Percentiles rank a stretch among this genome's conserved stretches.
These are phyloP conservation scores for Amphimallon solstitiale DNA, from an alignment of 2,888 invertebrate genomes.

Conservation along the genomic window DNA sequence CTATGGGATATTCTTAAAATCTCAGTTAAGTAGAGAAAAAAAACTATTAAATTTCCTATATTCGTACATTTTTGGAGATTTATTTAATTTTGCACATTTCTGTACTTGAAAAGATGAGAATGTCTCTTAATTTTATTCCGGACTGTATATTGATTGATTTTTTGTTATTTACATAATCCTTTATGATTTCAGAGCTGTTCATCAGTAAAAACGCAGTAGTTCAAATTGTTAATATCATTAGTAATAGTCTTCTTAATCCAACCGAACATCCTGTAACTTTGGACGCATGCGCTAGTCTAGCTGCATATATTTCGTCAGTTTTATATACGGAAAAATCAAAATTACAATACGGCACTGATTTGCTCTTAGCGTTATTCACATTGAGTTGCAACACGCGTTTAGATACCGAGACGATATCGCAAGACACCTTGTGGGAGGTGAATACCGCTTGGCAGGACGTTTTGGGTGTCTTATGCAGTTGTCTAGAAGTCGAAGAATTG, in stretches of 20 bases:
- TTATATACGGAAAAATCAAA: constrained; percentile 64
- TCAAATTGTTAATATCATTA: constrained; percentile 61
- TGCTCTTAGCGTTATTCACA: constrained; percentile 64
- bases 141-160: no score
- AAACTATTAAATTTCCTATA: no score
- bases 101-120: no score
- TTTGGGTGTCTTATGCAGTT: constrained; percentile 55
- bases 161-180: background rate
- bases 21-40: no score
- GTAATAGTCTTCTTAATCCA: constrained; percentile 55
- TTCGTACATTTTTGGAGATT: constrained; percentile 8
- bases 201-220: constrained; percentile 60
- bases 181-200: constrained; percentile 60
- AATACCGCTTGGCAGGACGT: constrained; percentile 70
- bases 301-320: constrained; percentile 66
- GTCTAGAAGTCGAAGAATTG: constrained; percentile 49
- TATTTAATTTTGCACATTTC: background rate
- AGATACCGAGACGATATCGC: constrained; percentile 58
- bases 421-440: constrained; percentile 68
- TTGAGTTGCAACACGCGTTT: constrained; percentile 61
- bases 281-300: constrained; percentile 66
- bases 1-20: no score
- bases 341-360: constrained; percentile 59
- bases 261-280: constrained; percentile 55
- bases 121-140: no score